phyloP scores from a whole-genome alignment of 2,113 vertebrate species.

The Plestiodon gilberti region DNA sequence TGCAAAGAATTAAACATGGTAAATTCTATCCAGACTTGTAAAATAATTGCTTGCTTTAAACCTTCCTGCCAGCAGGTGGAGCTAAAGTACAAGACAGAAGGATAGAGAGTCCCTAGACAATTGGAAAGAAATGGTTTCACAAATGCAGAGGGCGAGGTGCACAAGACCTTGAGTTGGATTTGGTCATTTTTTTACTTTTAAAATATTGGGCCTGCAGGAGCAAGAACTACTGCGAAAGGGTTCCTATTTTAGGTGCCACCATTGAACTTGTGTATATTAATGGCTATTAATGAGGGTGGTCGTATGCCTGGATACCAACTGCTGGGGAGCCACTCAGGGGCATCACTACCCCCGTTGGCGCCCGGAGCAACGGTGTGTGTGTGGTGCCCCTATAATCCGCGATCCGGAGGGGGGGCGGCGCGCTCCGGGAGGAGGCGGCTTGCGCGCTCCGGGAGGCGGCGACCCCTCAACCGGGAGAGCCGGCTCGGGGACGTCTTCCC shows the following conservation, averaged over 20 bases:
- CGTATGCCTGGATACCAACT: not conserved
- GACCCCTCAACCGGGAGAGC: too few species aligned
- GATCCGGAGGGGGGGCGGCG: too few species aligned
- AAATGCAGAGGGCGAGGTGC: too few species aligned
- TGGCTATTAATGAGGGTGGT: not conserved
- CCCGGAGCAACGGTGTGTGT: too few species aligned
- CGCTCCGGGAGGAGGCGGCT: too few species aligned
- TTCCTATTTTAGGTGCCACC: not conserved
- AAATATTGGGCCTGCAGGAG: not conserved
- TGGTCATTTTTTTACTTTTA: not conserved
- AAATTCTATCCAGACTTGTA: not conserved
- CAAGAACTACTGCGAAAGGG: not conserved
- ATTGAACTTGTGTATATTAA: not conserved
- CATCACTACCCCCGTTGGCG: too few species aligned
- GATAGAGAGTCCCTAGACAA: not conserved
- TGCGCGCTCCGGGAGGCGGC: too few species aligned
- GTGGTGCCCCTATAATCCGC: too few species aligned
- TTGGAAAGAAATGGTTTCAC: not conserved
- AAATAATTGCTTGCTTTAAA: not conserved
- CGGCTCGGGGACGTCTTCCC: too few species aligned
- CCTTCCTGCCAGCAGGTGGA: slow-evolving; percentile 18
- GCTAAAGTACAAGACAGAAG: not conserved
- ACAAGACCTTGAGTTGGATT: not conserved
- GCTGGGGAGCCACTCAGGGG: too few species aligned
- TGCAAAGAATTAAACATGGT: not conserved